Evolutionary conservation across 2,888 invertebrate genomes (phyloP), one percentile per base, ranked within the genome.

Genomic region (Scaeva pyrastri): DNA sequence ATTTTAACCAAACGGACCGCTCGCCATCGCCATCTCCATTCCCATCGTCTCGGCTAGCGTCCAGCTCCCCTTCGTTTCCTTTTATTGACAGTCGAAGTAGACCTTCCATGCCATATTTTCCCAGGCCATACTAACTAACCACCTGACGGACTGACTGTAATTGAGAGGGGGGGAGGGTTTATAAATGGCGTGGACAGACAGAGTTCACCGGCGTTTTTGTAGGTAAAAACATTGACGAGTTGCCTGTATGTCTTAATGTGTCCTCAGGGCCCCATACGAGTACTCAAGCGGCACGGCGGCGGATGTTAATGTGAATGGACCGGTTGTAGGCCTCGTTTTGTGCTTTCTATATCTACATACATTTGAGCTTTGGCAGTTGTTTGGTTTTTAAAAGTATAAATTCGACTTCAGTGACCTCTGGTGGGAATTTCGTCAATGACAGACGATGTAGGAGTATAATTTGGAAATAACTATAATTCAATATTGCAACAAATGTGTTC

Each of bases 1-100:
- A 71, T 58, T 81, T 74, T 74, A 74, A 82, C 76, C 81, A 62
- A 60, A 72, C 68, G 26, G 55, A 62, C 68, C 76, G 68, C 81
- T n/a, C 85, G 31, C 31, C 31, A 31, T 31, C 31, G 56, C 78
- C 83, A 70, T 81, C 76, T 21, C 64, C 56, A 72, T 71, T 3
- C 12, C 31, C 36, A 12, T 11, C 4, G 31, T 6, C 21, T 12
- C n/a, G 36, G 5, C 11, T 10, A 16, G 7, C 21, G 8, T 21
- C 8, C 19, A 12, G 5, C 6, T 43, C 19, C 6, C 36, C 50
- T 36, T 72, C 66, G 66, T 56, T 45, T 56, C 56, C n/a, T 11
- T 48, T 36, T n/a, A 70, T 36, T 76, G 75, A 58, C 66, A 75
- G 43, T 16, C 52, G 21, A 56, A 48, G 39, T 74, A n/a, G n/a